These are phyloP conservation scores for Spodoptera litura DNA, from an alignment of 1,140 invertebrate species.

Conservation along the genomic window DNA sequence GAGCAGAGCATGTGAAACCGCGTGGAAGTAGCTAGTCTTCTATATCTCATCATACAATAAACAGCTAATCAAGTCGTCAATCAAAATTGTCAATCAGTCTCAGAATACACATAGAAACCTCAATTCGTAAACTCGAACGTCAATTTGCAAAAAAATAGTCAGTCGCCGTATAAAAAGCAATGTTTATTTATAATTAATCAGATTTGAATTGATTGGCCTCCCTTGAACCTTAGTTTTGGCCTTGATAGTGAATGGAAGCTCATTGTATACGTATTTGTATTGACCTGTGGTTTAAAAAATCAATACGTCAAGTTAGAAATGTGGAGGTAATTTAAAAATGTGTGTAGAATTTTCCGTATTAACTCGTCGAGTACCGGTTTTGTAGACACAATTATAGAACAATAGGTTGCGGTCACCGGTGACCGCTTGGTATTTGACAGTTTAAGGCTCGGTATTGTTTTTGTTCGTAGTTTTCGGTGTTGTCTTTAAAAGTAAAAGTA, in stretches of 20 bases:
- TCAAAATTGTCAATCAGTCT: too few species aligned
- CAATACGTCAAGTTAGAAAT: slow-evolving; percentile 10
- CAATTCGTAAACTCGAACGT: background rate
- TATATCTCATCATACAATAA: too few species aligned
- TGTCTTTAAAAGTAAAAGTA: too few species aligned
- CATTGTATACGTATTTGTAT: background rate
- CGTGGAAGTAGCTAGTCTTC: too few species aligned
- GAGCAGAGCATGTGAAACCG: too few species aligned
- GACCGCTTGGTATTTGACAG: too few species aligned
- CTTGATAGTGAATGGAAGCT: slow-evolving; percentile 24
- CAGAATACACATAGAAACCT: background rate
- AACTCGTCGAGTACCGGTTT: too few species aligned
- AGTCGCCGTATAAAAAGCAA: background rate
- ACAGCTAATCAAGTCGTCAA: too few species aligned
- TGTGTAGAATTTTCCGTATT: background rate
- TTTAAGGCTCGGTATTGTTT: background rate
- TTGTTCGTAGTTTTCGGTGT: too few species aligned
- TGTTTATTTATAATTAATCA: slow-evolving; percentile 36
- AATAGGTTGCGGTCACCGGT: too few species aligned
- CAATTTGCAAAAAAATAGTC: background rate
- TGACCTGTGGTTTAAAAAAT: slow-evolving; percentile 10
- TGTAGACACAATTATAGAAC: too few species aligned
- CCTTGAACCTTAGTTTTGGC: slow-evolving; percentile 3
- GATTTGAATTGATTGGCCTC: slow-evolving; percentile 9
- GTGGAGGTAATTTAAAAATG: background rate